Conservation (phyloP, 2,888 invertebrate genomes). For the Zootermopsis nevadensis region DNA sequence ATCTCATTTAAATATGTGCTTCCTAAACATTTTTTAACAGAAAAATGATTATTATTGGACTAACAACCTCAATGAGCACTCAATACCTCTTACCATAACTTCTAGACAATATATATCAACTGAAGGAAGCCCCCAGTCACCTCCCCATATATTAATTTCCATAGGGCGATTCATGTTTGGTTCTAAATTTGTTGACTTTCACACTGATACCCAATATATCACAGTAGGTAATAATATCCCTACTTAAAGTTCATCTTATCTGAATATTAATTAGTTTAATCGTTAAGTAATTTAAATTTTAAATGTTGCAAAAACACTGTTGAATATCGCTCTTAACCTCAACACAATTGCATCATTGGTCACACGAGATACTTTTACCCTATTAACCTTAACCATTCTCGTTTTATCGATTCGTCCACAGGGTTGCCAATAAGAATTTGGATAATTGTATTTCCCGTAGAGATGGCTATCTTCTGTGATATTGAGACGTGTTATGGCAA, state of each 20-base stretch:
- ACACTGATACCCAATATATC: background rate
- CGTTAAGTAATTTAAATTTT: background rate
- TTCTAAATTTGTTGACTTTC: background rate
- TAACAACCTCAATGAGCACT: too few species aligned
- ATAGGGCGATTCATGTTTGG: constrained; percentile 54
- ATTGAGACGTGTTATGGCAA: too few species aligned
- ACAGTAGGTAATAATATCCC: background rate
- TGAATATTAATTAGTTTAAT: background rate
- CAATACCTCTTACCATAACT: constrained; percentile 73
- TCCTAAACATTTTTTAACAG: too few species aligned
- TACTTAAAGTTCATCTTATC: background rate
- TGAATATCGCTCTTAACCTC: background rate
- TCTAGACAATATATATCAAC: constrained; percentile 86
- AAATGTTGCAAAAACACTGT: background rate
- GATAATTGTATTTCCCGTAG: too few species aligned
- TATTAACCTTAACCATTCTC: too few species aligned
- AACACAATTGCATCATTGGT: background rate
- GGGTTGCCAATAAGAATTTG: too few species aligned
- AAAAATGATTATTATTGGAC: too few species aligned
- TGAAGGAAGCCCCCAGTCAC: constrained; percentile 89
- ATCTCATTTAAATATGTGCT: too few species aligned
- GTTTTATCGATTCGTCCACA: too few species aligned
- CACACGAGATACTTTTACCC: too few species aligned
- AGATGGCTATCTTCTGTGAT: too few species aligned
- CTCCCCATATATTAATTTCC: constrained; percentile 82